Conservation (phyloP, 2,113 vertebrate species). For the Pampusana beccarii region DNA sequence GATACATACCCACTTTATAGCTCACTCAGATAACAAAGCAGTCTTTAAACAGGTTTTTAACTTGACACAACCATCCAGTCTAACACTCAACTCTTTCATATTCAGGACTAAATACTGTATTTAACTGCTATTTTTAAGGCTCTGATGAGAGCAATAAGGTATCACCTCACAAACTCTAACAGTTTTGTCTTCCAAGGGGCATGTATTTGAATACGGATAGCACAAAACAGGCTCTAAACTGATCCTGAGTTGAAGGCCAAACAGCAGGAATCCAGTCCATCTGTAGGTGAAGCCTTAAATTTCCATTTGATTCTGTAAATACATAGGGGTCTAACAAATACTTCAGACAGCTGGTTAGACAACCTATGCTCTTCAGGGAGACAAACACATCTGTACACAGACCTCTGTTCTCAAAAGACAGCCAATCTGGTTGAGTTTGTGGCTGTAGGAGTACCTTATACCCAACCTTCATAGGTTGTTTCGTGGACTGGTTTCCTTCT, state of each 20-base stretch:
- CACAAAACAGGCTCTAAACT: background rate
- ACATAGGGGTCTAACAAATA: background rate
- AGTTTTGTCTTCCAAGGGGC: background rate
- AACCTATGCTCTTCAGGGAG: background rate
- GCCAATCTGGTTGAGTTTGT: background rate
- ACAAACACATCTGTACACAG: background rate
- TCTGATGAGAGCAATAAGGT: background rate
- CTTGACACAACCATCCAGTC: background rate
- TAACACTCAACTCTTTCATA: background rate
- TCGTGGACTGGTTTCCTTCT: background rate
- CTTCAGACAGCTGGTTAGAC: background rate
- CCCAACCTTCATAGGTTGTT: background rate
- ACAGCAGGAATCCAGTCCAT: background rate
- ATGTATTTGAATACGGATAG: background rate
- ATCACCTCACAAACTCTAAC: background rate
- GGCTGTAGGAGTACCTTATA: background rate
- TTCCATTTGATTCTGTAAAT: background rate
- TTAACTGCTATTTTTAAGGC: background rate
- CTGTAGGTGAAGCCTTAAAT: background rate
- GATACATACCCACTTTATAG: background rate
- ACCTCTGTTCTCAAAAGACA: background rate
- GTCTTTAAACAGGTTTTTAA: background rate
- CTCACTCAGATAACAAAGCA: background rate
- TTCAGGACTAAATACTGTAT: background rate
- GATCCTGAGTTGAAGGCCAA: background rate